Evolutionary conservation across 2,113 vertebrate species (phyloP).

Genomic region (Notothenia coriiceps): DNA sequence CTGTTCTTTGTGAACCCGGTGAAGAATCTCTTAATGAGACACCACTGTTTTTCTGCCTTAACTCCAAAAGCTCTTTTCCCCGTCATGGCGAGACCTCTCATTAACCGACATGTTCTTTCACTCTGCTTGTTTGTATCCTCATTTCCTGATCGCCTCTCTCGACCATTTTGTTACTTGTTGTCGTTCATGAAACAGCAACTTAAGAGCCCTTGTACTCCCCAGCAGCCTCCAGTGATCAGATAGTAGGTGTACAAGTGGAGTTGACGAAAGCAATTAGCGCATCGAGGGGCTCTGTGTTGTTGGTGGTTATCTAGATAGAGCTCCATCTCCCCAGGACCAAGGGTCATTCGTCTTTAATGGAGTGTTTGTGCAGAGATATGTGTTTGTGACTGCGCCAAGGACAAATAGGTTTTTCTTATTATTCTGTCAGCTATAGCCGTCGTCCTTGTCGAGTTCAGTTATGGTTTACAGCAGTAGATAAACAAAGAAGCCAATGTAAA

Average conservation of each 20-base stretch:
- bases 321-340: conserved; percentile 20
- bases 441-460: not conserved
- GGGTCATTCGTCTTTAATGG: conserved; percentile 20
- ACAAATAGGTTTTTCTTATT: not conserved
- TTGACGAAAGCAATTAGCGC: conserved; percentile 74
- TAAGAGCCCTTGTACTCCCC: conserved; percentile 22
- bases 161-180: conserved; percentile 35
- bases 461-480: not conserved
- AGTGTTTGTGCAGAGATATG: not conserved
- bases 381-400: not conserved
- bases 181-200: conserved; percentile 47
- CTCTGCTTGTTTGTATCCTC: conserved; percentile 1
- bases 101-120: conserved; percentile 36
- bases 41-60: conserved; percentile 19
- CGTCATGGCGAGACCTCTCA: conserved; percentile 25
- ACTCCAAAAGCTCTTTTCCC: conserved; percentile 1
- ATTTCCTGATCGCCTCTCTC: not conserved
- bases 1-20: conserved; percentile 26
- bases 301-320: conserved; percentile 41
- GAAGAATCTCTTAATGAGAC: conserved; percentile 64
- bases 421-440: not conserved
- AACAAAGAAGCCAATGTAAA: too few relatives aligned
- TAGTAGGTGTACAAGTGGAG: conserved; percentile 47
- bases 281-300: conserved; percentile 47
- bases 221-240: conserved; percentile 32